Base-by-base conservation (phyloP, 2,113 vertebrate species). In the Oryzias javanicus region DNA sequence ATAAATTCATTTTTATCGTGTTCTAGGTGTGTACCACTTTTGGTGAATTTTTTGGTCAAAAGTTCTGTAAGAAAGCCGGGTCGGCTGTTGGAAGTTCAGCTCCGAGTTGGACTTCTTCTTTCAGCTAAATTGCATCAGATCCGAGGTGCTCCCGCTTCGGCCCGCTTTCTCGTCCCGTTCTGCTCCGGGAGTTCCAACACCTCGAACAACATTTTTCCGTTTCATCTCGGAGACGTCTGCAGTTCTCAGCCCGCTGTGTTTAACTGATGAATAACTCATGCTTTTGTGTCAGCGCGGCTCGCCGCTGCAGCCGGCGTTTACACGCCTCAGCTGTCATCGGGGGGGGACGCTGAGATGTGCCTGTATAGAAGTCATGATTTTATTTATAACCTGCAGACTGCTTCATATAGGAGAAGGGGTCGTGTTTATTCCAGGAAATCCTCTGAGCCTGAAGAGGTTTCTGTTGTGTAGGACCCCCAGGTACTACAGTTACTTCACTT, bases 251-350 rank as follows among this genome's bases (percentile, higher is more conserved):
- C 29, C 20, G 14, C 35, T 53, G 19, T 19, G 44, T 69, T 20
- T 55, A 40, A 41, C 35, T 49, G 15, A 65, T 49, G 55, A 55
- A 63, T 72, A 46, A 68, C 22, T 56, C 52, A 45, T 75, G 53
- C 27, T 67, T 58, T 60, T 60, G 24, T 70, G 58, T 15, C 40
- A 56, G 10, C 50, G 20, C 51, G 49, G 16, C 45, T 60, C 53
- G 27, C 45, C 8, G 5, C 54, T 55, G 22, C 7, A 64, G 13
- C 51, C 60, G 55, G 15, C 65, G 49, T 71, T 67, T 64, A 81
- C 50, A 65, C 42, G 60, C 29, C 41, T n/a, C 7, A 59, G 35
- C 46, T 17, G 59, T 47, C 64, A 47, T 4, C 40, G 35, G 54
- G 27, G 15, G 40, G 67, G 10, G 12, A 13, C 35, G 35, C 35